Evolutionary conservation across 2,113 vertebrate genomes (phyloP).

Genomic region (Rhinogobius similis): DNA sequence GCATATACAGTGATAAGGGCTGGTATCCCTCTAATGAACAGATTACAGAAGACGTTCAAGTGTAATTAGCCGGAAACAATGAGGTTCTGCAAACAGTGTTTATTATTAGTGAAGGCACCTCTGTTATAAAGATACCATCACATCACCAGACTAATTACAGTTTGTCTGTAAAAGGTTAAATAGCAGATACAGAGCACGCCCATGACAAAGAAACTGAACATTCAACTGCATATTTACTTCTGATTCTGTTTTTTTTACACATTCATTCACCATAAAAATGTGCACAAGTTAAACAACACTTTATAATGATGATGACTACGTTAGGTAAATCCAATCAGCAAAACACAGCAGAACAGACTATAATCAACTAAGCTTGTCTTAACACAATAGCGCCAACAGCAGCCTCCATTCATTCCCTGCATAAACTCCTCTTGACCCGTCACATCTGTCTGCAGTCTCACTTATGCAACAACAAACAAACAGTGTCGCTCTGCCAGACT

Average conservation of each 20-base stretch:
- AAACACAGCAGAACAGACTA: neutral
- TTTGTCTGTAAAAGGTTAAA: neutral
- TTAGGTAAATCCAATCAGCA: neutral
- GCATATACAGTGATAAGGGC: constrained; percentile 2
- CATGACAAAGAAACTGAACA: neutral
- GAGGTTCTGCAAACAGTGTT: neutral
- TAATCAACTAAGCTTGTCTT: constrained; percentile 12
- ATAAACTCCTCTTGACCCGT: constrained; percentile 38
- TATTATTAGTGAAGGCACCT: neutral
- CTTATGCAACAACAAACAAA: constrained; percentile 34
- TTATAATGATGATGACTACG: neutral
- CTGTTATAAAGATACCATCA: neutral
- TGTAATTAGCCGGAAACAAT: neutral
- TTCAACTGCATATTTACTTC: too few relatives aligned
- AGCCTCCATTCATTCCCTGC: constrained; percentile 17
- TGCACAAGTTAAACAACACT: neutral
- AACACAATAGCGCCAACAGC: constrained; percentile 21
- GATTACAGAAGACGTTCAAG: constrained; percentile 1
- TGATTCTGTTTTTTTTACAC: too few relatives aligned
- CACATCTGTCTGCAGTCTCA: constrained; percentile 36
- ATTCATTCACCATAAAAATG: too few relatives aligned
- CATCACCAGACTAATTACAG: neutral
- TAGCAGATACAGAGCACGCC: neutral
- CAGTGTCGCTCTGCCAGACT: constrained; percentile 32
- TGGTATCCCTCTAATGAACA: constrained; percentile 1